Conservation (phyloP, 1,140 invertebrate species). For the Atopsyche davidsoni region DNA sequence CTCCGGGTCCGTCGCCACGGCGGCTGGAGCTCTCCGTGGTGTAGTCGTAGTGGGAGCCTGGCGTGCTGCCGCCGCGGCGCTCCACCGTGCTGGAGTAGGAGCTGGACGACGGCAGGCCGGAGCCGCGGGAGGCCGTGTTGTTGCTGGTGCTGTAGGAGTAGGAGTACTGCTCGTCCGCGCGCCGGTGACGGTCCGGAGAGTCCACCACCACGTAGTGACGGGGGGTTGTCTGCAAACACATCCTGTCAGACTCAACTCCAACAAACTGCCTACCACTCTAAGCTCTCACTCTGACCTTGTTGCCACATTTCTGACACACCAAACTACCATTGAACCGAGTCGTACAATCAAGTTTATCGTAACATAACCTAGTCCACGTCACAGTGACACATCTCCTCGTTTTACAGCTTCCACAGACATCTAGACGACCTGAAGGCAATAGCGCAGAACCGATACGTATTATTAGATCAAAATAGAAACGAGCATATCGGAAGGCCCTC, state of each 20-base stretch:
- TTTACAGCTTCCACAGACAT: too few relatives aligned
- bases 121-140: slow-evolving; percentile 37
- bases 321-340: too few relatives aligned
- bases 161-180: slow-evolving; percentile 72
- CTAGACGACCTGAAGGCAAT: too few relatives aligned
- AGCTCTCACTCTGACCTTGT: too few relatives aligned
- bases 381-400: too few relatives aligned
- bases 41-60: slow-evolving; percentile 62
- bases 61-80: slow-evolving; percentile 56
- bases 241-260: not conserved
- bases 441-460: too few relatives aligned
- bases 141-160: slow-evolving; percentile 66
- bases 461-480: too few relatives aligned
- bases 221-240: slow-evolving; percentile 63
- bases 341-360: too few relatives aligned
- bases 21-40: slow-evolving; percentile 64
- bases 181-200: slow-evolving; percentile 60
- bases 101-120: slow-evolving; percentile 51
- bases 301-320: too few relatives aligned
- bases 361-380: too few relatives aligned
- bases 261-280: too few relatives aligned
- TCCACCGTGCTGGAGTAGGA: slow-evolving; percentile 61
- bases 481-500: too few relatives aligned
- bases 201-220: slow-evolving; percentile 78
- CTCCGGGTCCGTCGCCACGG: slow-evolving; percentile 65